phyloP scores from a whole-genome alignment of 2,888 invertebrate species.

The Melipona beecheii region DNA sequence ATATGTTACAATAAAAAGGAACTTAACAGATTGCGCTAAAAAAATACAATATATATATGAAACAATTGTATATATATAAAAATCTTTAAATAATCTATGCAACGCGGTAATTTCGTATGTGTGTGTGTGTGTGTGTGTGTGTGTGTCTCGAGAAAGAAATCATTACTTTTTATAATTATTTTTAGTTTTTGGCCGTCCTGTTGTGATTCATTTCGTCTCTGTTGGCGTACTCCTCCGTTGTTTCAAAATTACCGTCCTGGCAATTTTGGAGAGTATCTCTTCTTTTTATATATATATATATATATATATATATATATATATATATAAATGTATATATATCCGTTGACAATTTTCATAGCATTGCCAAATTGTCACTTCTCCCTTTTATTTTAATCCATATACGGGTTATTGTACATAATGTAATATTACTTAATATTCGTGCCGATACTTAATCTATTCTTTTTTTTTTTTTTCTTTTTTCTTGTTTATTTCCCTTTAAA shows the following conservation, averaged over 20 bases:
- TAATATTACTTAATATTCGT: background rate
- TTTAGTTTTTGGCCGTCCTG: slow-evolving; percentile 46
- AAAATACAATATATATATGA: slow-evolving; percentile 79
- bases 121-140: too few species aligned
- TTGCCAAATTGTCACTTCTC: background rate
- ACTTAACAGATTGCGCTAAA: slow-evolving; percentile 79
- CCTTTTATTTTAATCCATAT: background rate
- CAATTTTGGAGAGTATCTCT: slow-evolving; percentile 77
- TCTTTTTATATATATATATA: background rate
- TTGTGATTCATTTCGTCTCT: slow-evolving; percentile 21
- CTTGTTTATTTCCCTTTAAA: background rate
- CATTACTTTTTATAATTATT: background rate
- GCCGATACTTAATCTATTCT: background rate
- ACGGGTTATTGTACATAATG: background rate
- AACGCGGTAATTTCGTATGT: slow-evolving; percentile 65
- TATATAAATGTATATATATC: slow-evolving; percentile 47
- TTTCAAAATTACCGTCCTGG: slow-evolving; percentile 69
- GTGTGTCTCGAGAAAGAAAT: background rate
- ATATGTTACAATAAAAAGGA: slow-evolving; percentile 77
- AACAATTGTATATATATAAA: slow-evolving; percentile 80
- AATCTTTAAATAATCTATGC: slow-evolving; percentile 79
- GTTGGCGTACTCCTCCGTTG: slow-evolving; percentile 71
- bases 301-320: slow-evolving; percentile 1
- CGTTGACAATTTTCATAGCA: background rate
- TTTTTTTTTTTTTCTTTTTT: background rate